Base-by-base conservation (phyloP, 1,140 invertebrate genomes). In the Streblospio benedicti region DNA sequence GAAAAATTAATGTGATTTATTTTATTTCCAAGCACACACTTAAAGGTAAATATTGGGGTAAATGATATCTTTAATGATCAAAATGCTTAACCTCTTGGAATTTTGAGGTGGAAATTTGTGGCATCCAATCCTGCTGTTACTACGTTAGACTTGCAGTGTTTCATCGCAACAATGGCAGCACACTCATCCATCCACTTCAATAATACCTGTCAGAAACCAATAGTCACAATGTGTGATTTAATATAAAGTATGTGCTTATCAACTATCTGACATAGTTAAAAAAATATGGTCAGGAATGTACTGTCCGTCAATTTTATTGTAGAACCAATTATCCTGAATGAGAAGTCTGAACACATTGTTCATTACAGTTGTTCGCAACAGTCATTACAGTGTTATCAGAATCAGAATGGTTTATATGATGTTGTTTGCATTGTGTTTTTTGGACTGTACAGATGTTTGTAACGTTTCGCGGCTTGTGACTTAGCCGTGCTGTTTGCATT, bases 151-250 rank as follows among this genome's bases (percentile, higher is more conserved):
- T 47, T 27, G 25, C 61, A 62, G 57, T 62, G 61, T 30, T 60
- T 62, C 45, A 27, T 57, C 16, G 61, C 43, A 2, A 62, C 61
- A 43, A 62, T 47, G n/a, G 57, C 61, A 28, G 44, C 61, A 44
- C 61, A 62, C 28, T 62, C 50, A 59, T 62, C 61, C 61, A 62
- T 62, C 35, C 59, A 41, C 33, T 62, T 62, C 5, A 62, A 35
- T 25, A 62, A 16, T 16, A 62, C 61, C n/a, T n/a, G n/a, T n/a
- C n/a, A n/a, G n/a, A n/a, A 35, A 56, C 61, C 23, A 47, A 56
- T 14, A 18, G 25, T 18, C 28, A 45, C 43, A 50, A 35, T n/a
- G 38, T 45, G n/a, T 30, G n/a, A 16, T 31, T 30, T 14, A 33
- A 35, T 5, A 41, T 31, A 28, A 59, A 56, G 27, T 44, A 18